Percentiles rank a stretch among this genome's conserved stretches.
Conservation (phyloP, 92 coral and sea anemone genomes). For the Montipora capitata region DNA sequence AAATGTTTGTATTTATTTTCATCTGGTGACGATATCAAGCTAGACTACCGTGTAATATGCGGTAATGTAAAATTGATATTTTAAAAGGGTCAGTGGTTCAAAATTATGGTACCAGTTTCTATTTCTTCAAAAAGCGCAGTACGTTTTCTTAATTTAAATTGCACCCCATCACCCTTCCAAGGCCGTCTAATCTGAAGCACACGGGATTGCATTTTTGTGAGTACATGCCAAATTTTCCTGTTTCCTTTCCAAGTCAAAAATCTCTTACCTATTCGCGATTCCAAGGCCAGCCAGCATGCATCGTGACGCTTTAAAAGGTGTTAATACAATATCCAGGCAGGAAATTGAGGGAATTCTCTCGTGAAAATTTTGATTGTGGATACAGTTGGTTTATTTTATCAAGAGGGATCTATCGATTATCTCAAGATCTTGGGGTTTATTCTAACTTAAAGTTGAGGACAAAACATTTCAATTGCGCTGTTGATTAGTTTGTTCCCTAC, state of each 20-base stretch:
- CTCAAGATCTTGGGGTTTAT: conserved; percentile 19
- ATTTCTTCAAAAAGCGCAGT: conserved; percentile 4
- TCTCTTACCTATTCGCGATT: not conserved
- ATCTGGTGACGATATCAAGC: conserved; percentile 5
- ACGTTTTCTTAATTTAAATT: not conserved
- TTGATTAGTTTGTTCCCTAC: conserved; percentile 13
- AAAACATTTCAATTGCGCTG: conserved; percentile 4
- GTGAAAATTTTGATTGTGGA: conserved; percentile 15
- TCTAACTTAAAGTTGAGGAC: not conserved
- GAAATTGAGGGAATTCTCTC: conserved; percentile 13
- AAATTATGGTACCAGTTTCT: conserved; percentile 17
- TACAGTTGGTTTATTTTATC: conserved; percentile 16
- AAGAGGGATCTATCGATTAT: conserved; percentile 10
- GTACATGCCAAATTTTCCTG: conserved; percentile 1
- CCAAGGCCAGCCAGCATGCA: conserved; percentile 16
- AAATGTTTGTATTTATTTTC: conserved; percentile 13
- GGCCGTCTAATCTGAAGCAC: conserved; percentile 16
- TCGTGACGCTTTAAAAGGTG: not conserved
- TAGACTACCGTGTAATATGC: conserved; percentile 12
- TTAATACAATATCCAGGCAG: not conserved
- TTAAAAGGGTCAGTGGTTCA: conserved; percentile 15
- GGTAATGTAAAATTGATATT: conserved; percentile 17
- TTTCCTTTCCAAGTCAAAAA: not conserved
- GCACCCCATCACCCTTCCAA: not conserved
- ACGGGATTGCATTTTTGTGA: conserved; percentile 16